A percentile compares a stretch with the other conserved stretches of the same genome.
These are phyloP conservation scores for Agrotis exclamationis DNA, from an alignment of 2,888 invertebrate genomes.

Conservation along the genomic window DNA sequence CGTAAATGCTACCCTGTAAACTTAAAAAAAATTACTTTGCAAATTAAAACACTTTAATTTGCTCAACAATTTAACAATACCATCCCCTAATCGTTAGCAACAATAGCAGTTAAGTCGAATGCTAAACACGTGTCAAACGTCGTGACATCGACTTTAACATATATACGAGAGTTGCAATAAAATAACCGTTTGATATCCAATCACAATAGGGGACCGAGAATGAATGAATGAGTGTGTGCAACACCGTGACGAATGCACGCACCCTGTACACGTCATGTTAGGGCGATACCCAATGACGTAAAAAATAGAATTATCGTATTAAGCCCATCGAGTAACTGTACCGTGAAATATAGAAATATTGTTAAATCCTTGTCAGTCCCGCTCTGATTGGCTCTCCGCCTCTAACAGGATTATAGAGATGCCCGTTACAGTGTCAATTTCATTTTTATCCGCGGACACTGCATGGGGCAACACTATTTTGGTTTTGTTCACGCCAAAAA, in stretches of 20 bases:
- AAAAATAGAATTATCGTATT: slow-evolving; percentile 82
- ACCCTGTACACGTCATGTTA: slow-evolving; percentile 77
- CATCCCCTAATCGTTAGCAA: slow-evolving; percentile 82
- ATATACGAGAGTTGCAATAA: slow-evolving; percentile 84
- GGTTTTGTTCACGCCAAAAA: too few species aligned
- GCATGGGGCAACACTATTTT: slow-evolving; percentile 10
- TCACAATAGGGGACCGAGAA: slow-evolving; percentile 77
- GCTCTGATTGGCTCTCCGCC: slow-evolving; percentile 56
- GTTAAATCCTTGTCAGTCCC: slow-evolving; percentile 73
- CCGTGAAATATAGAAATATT: slow-evolving; percentile 84
- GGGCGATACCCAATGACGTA: slow-evolving; percentile 80
- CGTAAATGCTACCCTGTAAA: background rate
- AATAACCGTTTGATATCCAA: slow-evolving; percentile 85
- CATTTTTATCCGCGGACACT: slow-evolving; percentile 38
- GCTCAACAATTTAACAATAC: slow-evolving; percentile 65
- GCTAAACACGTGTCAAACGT: slow-evolving; percentile 89
- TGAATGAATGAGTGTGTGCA: slow-evolving; percentile 75
- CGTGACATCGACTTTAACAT: slow-evolving; percentile 84
- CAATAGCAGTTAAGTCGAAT: slow-evolving; percentile 87
- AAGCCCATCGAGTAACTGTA: slow-evolving; percentile 79
- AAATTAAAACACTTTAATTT: slow-evolving; percentile 60
- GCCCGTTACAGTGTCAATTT: slow-evolving; percentile 62
- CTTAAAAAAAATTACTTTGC: slow-evolving; percentile 47
- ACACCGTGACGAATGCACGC: slow-evolving; percentile 83
- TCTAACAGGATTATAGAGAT: slow-evolving; percentile 63